phyloP scores from a whole-genome alignment of 2,888 invertebrate species.

The Perdita meconis region DNA sequence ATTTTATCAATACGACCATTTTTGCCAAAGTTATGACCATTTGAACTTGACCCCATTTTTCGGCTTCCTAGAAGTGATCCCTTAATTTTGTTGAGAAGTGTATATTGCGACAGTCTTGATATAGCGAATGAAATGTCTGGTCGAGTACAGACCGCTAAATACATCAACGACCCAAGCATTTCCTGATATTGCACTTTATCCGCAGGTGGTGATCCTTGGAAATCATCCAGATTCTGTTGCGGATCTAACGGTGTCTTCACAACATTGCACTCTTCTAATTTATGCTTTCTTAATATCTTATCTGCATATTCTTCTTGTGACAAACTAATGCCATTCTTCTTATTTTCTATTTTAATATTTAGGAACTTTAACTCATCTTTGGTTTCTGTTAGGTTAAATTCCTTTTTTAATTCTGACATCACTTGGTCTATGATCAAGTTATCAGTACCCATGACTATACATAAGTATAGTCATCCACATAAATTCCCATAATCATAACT shows the following conservation, averaged over 20 bases:
- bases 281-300: background rate
- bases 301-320: background rate
- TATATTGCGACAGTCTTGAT: background rate
- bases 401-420: background rate
- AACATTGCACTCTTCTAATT: background rate
- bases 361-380: background rate
- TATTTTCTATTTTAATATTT: constrained; percentile 7
- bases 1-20: too few relatives aligned
- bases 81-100: too few relatives aligned
- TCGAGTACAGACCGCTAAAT: background rate
- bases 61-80: too few relatives aligned
- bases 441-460: background rate
- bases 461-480: constrained; percentile 13
- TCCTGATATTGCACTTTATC: background rate
- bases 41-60: too few relatives aligned
- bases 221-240: background rate
- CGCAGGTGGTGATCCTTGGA: background rate
- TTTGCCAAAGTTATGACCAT: too few relatives aligned
- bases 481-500: background rate
- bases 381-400: background rate
- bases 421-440: background rate
- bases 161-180: background rate
- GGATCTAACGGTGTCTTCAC: background rate
- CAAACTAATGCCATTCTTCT: background rate
- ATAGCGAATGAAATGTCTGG: background rate